Base-by-base conservation (phyloP, 1,140 invertebrate genomes). In the Heliconius congener region DNA sequence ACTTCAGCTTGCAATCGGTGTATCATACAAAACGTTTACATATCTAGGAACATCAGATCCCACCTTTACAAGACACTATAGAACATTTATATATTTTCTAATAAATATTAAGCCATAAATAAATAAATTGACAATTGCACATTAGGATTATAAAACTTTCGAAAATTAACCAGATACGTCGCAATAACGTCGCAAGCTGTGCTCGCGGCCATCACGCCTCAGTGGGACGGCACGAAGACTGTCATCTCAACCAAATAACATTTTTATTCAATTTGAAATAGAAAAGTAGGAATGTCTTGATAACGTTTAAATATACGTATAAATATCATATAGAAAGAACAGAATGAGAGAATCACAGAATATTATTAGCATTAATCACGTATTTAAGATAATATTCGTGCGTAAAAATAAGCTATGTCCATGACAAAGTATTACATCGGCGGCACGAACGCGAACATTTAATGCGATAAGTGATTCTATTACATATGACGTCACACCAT, bases 71-170 rank as follows among this genome's bases (percentile, higher is more conserved):
- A 83, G 83, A 91, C 85, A 83, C 81, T 86, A 89, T 88, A 85
- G 81, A 86, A 86, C 84, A 83, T 87, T 84, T 79, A 89, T 91
- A 94, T 88, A 90, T 83, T 89, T 88, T 88, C 89, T 93, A 93
- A 93, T 91, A 91, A 94, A 93, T 91, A 89, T 90, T 91, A 94
- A 93, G 89, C 90, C 77, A 89, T 91, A 90, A 88, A 92, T 93
- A 93, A 94, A 92, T 94, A 93, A 91, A 91, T 87, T 88, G 86
- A 90, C 88, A 90, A 93, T 94, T 94, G 91, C 93, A 94, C 93
- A 90, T 87, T 82, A 83, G 87, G 82, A 90, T 87, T 86, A 89
- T 91, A 92, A 90, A 91, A 86, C 85, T 88, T 91, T 90, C 82
- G 81, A 92, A 90, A 82, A 92, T 90, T 85, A 87, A 89, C 87